phyloP scores from a whole-genome alignment of 2,888 invertebrate species.

The Pseudanteris insignis region DNA sequence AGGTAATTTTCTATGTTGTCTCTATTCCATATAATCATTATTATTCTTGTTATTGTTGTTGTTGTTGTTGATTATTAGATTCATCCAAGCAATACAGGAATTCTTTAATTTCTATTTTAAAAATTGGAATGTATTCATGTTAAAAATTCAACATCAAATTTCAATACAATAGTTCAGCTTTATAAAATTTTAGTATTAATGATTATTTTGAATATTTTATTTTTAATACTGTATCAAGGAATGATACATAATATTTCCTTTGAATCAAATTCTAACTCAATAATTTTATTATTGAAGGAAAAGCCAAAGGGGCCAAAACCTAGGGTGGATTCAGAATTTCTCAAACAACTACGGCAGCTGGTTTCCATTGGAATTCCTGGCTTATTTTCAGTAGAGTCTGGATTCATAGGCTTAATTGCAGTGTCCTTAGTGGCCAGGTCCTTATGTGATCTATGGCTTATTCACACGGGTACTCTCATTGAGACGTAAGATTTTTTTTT shows the following conservation, averaged over 20 bases:
- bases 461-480: slow-evolving; percentile 90
- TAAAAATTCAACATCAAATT: too few species aligned
- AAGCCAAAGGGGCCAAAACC: slow-evolving; percentile 71
- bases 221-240: too few species aligned
- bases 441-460: slow-evolving; percentile 97
- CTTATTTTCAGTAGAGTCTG: slow-evolving; percentile 79
- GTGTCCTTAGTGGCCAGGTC: slow-evolving; percentile 85
- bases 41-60: neutral
- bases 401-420: slow-evolving; percentile 79
- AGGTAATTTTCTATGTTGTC: slow-evolving; percentile 60
- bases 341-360: slow-evolving; percentile 75
- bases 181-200: too few species aligned
- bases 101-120: too few species aligned
- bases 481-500: slow-evolving; percentile 90
- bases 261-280: too few species aligned
- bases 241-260: too few species aligned
- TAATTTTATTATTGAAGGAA: slow-evolving; percentile 57
- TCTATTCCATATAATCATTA: neutral
- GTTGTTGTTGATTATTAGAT: too few species aligned
- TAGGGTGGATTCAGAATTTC: slow-evolving; percentile 79
- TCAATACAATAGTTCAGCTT: too few species aligned
- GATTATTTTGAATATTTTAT: too few species aligned
- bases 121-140: too few species aligned
- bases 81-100: too few species aligned
- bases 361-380: slow-evolving; percentile 76